Evolutionary conservation across 2,888 invertebrate genomes (phyloP).

Genomic region (Synanthedon andrenaeformis): DNA sequence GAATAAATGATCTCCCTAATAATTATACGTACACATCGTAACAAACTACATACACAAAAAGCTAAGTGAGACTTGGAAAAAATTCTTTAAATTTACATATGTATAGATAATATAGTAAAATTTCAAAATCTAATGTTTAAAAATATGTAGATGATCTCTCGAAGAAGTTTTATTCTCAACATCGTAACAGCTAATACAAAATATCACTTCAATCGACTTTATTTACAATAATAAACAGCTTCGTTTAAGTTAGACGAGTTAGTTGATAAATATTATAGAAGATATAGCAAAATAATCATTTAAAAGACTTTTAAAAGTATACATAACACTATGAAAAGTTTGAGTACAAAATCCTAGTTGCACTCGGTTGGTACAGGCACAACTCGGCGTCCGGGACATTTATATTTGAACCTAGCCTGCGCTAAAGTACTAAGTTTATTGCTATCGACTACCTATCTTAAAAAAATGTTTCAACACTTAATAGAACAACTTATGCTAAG

Average conservation of each 20-base stretch:
- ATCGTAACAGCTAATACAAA: conserved; percentile 52
- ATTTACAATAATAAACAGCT: conserved; percentile 46
- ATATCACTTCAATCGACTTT: conserved; percentile 50
- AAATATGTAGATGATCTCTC: conserved; percentile 18
- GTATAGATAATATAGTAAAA: conserved; percentile 11
- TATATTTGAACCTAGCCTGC: conserved; percentile 3
- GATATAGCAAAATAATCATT: conserved; percentile 9
- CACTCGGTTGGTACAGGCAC: conserved; percentile 11
- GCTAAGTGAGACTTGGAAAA: conserved; percentile 37
- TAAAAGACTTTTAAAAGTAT: conserved; percentile 13
- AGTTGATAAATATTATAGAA: conserved; percentile 18
- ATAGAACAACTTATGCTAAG: conserved; percentile 34
- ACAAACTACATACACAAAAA: conserved; percentile 45
- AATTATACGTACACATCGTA: conserved; percentile 18
- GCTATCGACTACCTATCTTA: conserved; percentile 50
- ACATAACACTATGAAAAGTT: conserved; percentile 5
- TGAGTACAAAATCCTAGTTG: conserved; percentile 8
- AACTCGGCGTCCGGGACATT: conserved; percentile 19
- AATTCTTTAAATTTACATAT: conserved; percentile 3
- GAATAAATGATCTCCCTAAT: conserved; percentile 8
- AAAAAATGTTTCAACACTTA: conserved; percentile 49
- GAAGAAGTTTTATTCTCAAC: conserved; percentile 15
- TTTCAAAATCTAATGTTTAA: conserved; percentile 34
- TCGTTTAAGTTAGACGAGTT: conserved; percentile 45
- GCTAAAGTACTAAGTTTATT: conserved; percentile 25